Evolutionary conservation across 2,888 invertebrate genomes (phyloP).

Genomic region (Anorthoa munda): DNA sequence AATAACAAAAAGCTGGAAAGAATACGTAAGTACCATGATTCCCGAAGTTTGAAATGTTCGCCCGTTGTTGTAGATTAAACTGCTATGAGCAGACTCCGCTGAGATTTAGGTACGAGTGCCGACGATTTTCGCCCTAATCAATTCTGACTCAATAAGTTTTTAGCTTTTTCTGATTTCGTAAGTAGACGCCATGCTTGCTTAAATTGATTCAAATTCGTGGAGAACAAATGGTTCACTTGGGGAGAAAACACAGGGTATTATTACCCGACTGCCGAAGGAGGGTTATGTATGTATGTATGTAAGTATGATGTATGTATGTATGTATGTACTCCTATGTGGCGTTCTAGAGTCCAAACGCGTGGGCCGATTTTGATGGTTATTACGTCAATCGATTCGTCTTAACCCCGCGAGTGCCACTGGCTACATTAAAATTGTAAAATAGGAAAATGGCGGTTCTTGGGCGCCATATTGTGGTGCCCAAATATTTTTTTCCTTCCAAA

Average conservation of each 20-base stretch:
- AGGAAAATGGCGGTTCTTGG: too few species aligned
- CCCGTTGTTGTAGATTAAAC: slow-evolving; percentile 60
- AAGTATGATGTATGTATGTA: too few species aligned
- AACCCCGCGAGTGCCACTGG: too few species aligned
- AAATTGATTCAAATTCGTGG: slow-evolving; percentile 26
- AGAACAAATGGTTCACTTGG: background rate
- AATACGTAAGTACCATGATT: slow-evolving; percentile 54
- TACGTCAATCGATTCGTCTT: too few species aligned
- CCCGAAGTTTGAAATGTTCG: slow-evolving; percentile 48
- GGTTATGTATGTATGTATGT: too few species aligned
- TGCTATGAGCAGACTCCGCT: slow-evolving; percentile 57
- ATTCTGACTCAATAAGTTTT: slow-evolving; percentile 57
- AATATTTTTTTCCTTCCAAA: too few species aligned
- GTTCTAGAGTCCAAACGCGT: too few species aligned
- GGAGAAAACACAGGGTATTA: background rate
- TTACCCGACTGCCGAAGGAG: too few species aligned
- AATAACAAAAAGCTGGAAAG: slow-evolving; percentile 56
- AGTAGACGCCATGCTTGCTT: slow-evolving; percentile 26
- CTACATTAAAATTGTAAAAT: too few species aligned
- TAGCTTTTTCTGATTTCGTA: slow-evolving; percentile 51
- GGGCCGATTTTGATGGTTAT: too few species aligned
- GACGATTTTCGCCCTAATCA: slow-evolving; percentile 53
- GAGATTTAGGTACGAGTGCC: slow-evolving; percentile 57
- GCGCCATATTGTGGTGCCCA: too few species aligned
- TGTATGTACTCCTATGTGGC: too few species aligned